A percentile compares a stretch with the other conserved stretches of the same genome.
These are phyloP conservation scores for Helicoverpa armigera DNA, from an alignment of 1,140 invertebrate genomes.

Conservation along the genomic window DNA sequence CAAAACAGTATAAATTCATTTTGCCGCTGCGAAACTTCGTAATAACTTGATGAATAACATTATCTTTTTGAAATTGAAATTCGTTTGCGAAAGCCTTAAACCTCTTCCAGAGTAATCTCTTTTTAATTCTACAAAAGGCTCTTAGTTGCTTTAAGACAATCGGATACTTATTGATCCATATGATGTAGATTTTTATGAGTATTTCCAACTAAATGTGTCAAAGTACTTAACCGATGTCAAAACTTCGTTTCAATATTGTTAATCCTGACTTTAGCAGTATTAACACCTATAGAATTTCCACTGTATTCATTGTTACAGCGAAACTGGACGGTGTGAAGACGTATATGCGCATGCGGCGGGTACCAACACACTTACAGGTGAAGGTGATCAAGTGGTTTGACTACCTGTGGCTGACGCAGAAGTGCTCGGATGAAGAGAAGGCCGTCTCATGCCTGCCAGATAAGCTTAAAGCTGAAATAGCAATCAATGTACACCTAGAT, in stretches of 20 bases:
- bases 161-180: neutral
- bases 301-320: conserved; percentile 87
- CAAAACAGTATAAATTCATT: conserved; percentile 56
- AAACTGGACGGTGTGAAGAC: conserved; percentile 99
- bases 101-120: neutral
- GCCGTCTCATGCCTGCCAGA: conserved; percentile 98
- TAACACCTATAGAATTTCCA: neutral
- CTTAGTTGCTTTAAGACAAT: neutral
- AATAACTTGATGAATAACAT: conserved; percentile 42
- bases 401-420: conserved; percentile 99
- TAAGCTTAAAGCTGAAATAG: conserved; percentile 99
- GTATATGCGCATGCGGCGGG: conserved; percentile 98
- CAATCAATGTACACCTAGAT: conserved; percentile 99
- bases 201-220: too few species aligned
- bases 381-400: conserved; percentile 99
- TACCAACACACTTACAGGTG: conserved; percentile 97
- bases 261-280: neutral
- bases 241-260: neutral
- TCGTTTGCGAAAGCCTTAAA: neutral
- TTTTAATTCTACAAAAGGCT: conserved; percentile 5
- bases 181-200: neutral
- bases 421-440: conserved; percentile 98
- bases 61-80: conserved; percentile 40
- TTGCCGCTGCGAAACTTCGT: conserved; percentile 46
- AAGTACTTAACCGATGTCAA: too few species aligned